Base-by-base conservation (phyloP, 1,140 invertebrate species). In the Pseudomyrmex concolor region DNA sequence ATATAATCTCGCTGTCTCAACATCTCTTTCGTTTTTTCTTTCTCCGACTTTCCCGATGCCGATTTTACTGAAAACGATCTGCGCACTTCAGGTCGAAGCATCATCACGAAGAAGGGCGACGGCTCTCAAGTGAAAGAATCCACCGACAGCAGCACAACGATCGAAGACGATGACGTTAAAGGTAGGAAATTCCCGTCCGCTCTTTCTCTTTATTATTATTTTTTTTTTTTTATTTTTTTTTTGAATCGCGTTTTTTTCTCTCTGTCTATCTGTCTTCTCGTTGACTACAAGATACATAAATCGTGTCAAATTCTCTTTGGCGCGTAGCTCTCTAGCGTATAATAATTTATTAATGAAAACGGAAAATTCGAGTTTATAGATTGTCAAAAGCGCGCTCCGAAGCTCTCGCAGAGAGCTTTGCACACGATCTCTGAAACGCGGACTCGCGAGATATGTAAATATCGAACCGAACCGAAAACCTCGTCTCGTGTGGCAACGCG, bases 61-160 rank as follows among this genome's bases (percentile, higher is more conserved):
- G 67, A 87, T 87, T 90, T 90, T 77, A 90, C 63, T 90, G 84
- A 90, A 86, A 86, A 63, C 73, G 34, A 34, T 90, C 88, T 91
- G 81, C 84, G 87, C 86, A 89, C 94, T 94, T 64, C 94, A 97
- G 97, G 96, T 95, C 95, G 96, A 95, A 97, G 96, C 91, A 98
- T 98, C 95, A 96, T 98, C 71, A 97, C 97, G 87, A 99, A 98
- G 94, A 99, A 99, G 93, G 97, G 97, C 63, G 98, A 98, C 91
- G 98, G 98, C 85, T 98, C 97, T 83, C 98, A 98, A 95, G 98
- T 99, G 17, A 99, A 99, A 94, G 98, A 99, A 94, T 98, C 98
- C 25, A 98, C 98, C 50, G 98, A 99, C 93, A 97, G 97, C 92
- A 98, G 97, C 91, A 98, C 97, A 91, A 99, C 98, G 84, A 96